phyloP scores from a whole-genome alignment of 2,113 vertebrate genomes.

The Alethe castanea region DNA sequence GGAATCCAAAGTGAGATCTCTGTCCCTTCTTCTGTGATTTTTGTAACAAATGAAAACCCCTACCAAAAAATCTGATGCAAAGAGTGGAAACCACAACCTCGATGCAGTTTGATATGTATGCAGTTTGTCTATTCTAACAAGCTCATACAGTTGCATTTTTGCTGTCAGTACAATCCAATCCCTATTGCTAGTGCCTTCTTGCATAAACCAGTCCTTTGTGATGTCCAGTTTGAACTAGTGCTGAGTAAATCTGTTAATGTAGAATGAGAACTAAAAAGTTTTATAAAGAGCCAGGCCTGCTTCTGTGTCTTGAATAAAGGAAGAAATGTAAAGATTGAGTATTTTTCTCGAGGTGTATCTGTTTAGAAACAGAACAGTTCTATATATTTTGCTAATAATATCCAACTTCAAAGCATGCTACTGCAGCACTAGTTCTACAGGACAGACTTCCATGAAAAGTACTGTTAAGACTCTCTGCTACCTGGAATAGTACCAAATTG shows the following conservation, averaged over 20 bases:
- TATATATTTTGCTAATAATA: neutral
- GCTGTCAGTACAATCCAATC: neutral
- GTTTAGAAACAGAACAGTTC: neutral
- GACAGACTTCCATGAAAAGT: neutral
- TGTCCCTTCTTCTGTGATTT: neutral
- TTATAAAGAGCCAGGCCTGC: neutral
- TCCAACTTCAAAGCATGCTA: neutral
- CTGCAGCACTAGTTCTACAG: neutral
- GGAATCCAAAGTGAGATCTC: neutral
- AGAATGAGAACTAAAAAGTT: neutral
- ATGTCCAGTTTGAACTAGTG: neutral
- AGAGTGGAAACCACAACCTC: neutral
- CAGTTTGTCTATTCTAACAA: neutral
- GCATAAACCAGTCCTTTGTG: neutral
- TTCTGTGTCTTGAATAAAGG: neutral
- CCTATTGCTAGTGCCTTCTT: neutral
- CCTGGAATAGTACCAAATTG: neutral
- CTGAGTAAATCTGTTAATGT: neutral
- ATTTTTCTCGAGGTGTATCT: fast-evolving
- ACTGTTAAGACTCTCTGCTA: neutral
- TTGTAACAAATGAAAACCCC: fast-evolving
- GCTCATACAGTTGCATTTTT: neutral
- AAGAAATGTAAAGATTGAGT: neutral
- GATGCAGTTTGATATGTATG: neutral
- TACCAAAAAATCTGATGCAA: neutral